Conservation (phyloP, 2,888 invertebrate species). For the Platycheirus rosarum region DNA sequence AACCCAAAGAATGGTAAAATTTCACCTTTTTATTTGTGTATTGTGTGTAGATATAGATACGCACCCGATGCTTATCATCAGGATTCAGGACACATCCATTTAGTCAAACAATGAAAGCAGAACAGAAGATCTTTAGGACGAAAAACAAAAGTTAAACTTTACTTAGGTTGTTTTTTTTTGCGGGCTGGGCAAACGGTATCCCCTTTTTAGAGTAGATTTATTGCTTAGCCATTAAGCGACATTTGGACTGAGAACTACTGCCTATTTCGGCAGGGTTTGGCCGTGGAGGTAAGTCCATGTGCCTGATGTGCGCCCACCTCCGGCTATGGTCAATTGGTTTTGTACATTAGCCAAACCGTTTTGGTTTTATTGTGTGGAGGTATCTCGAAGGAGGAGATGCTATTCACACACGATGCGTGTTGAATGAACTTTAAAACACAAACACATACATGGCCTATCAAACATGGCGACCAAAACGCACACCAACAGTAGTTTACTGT, state of each 20-base stretch:
- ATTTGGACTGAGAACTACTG: slow-evolving; percentile 57
- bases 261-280: no score
- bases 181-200: background rate
- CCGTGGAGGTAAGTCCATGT: slow-evolving; percentile 21
- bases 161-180: slow-evolving; percentile 24
- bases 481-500: slow-evolving; percentile 16
- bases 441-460: background rate
- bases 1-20: slow-evolving; percentile 7
- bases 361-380: slow-evolving; percentile 31
- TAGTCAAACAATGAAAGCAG: slow-evolving; percentile 28
- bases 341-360: slow-evolving; percentile 59
- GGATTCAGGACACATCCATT: slow-evolving; percentile 59
- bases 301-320: slow-evolving; percentile 18
- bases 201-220: slow-evolving; percentile 46
- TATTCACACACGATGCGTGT: background rate
- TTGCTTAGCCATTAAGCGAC: slow-evolving; percentile 67
- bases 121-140: slow-evolving; percentile 1
- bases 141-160: slow-evolving; percentile 68
- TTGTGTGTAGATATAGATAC: no score
- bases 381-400: no score
- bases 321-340: slow-evolving; percentile 64
- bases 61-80: slow-evolving; percentile 33
- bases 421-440: no score
- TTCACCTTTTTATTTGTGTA: slow-evolving; percentile 37
- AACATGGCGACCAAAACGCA: slow-evolving; percentile 22